Evolutionary conservation across 2,113 vertebrate species (phyloP).

Genomic region (Podarcis muralis): DNA sequence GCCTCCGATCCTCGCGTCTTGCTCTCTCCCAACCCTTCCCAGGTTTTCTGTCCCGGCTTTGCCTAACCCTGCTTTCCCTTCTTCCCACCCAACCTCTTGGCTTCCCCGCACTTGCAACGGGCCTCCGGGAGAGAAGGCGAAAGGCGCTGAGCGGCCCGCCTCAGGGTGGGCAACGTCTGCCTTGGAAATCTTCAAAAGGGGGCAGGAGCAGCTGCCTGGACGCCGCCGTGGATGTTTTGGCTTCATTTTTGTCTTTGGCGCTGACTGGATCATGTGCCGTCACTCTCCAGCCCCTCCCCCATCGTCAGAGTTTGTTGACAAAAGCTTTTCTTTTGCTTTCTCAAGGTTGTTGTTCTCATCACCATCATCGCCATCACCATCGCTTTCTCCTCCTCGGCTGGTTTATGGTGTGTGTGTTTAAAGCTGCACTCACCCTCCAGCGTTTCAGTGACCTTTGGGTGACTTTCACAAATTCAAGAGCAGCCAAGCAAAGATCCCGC

Average conservation of each 20-base stretch:
- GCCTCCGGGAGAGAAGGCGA: not conserved
- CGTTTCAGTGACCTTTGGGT: constrained; percentile 57
- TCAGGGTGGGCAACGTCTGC: too few relatives aligned
- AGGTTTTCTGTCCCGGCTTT: too few relatives aligned
- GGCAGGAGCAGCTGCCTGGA: not conserved
- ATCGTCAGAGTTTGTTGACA: constrained; percentile 72
- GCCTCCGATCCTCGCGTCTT: not conserved
- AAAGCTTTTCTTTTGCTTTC: constrained; percentile 38
- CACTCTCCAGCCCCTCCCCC: not conserved
- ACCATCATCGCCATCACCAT: constrained; percentile 49
- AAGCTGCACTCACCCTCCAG: constrained; percentile 73
- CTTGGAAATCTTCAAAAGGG: not conserved
- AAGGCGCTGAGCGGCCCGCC: too few relatives aligned
- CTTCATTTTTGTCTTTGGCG: constrained; percentile 77
- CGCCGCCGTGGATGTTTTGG: not conserved
- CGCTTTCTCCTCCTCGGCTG: too few relatives aligned
- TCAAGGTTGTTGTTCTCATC: constrained; percentile 32
- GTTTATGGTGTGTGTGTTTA: constrained; percentile 44
- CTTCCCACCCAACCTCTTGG: not conserved
- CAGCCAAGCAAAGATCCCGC: constrained; percentile 45
- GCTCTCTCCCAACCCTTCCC: not conserved
- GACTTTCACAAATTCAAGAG: constrained; percentile 68
- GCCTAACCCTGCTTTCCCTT: not conserved
- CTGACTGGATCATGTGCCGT: constrained; percentile 61
- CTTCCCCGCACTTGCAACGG: not conserved